A percentile compares a stretch with the other conserved stretches of the same genome.
Conservation (phyloP, 2,113 vertebrate genomes). For the Corynorhinus townsendii region DNA sequence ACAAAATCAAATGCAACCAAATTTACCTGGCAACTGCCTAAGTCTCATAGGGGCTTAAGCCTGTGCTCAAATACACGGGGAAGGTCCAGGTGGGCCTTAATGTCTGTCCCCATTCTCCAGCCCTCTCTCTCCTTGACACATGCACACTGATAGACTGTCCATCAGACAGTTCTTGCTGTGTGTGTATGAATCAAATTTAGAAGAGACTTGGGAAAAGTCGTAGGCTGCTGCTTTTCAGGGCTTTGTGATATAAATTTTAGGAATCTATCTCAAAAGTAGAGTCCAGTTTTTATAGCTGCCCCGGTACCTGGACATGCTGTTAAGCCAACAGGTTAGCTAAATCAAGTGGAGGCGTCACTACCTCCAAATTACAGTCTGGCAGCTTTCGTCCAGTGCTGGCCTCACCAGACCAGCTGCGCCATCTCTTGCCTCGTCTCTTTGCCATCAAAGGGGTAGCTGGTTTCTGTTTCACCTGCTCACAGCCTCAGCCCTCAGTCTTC, state of each 20-base stretch:
- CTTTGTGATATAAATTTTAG: not conserved
- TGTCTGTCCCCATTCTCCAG: not conserved
- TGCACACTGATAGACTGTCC: rapidly evolving
- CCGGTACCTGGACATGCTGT: rapidly evolving
- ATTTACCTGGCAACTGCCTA: not conserved
- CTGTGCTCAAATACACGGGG: not conserved
- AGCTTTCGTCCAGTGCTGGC: not conserved
- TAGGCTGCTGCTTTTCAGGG: not conserved
- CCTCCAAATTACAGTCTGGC: not conserved
- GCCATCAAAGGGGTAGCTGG: not conserved
- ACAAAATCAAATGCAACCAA: not conserved
- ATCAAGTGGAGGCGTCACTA: not conserved
- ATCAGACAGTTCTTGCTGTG: not conserved
- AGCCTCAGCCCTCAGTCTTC: too few relatives aligned
- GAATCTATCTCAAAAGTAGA: not conserved
- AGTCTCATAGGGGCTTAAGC: not conserved
- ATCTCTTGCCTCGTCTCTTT: not conserved
- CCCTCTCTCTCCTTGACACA: not conserved
- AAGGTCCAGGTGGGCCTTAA: not conserved
- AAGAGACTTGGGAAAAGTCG: not conserved
- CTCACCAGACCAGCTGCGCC: not conserved
- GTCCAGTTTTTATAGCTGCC: not conserved
- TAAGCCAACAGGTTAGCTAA: not conserved
- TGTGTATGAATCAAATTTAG: not conserved
- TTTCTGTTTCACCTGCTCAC: not conserved